Base-by-base conservation (phyloP, 2,888 invertebrate genomes). In the Andrena camellia region DNA sequence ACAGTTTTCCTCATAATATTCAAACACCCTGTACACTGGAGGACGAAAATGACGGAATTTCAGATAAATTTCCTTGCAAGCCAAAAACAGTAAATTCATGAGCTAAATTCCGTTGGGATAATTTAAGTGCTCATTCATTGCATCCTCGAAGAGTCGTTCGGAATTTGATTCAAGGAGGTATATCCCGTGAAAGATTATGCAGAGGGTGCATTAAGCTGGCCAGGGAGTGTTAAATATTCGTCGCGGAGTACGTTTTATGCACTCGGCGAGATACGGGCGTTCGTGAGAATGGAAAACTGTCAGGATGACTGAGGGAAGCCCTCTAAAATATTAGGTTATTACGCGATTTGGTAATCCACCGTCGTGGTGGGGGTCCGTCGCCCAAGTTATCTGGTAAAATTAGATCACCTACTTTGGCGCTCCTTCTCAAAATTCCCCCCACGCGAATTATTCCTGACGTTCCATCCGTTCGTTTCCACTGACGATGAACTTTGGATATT, bases 281-380 rank as follows among this genome's bases (percentile, higher is more conserved):
- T 60, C 23, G 68, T 63, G 68, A 48, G 76, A 78, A 78, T 78
- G 79, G 69, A 54, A 60, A 50, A 42, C 78, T 69, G 78, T 77
- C 78, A 29, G 63, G 31, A 20, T 57, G 29, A 29, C 20, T 74
- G 77, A 54, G 72, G 31, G 63, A 50, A 73, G 20, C 26, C n/a
- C 20, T 6, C 23, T 79, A 67, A 79, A 79, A 77, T 79, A 77
- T 79, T 79, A 77, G 78, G 69, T 79, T 79, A 79, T 79, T 79
- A 79, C 78, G 48, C 48, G 78, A 69, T 77, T 63, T 63, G 77
- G 68, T 57, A 48, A 79, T 79, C 68, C 68, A 50, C n/a, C 63
- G 33, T 69, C 68, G 20, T 63, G 29, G 54, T n/a, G 31, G 60
- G 42, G 60, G 60, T 31, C 48, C 26, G 64, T 77, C 74, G 59